A percentile compares a stretch with the other conserved stretches of the same genome.
These are phyloP conservation scores for Thecocarcelia acutangulata DNA, from an alignment of 2,888 invertebrate genomes.

Conservation along the genomic window DNA sequence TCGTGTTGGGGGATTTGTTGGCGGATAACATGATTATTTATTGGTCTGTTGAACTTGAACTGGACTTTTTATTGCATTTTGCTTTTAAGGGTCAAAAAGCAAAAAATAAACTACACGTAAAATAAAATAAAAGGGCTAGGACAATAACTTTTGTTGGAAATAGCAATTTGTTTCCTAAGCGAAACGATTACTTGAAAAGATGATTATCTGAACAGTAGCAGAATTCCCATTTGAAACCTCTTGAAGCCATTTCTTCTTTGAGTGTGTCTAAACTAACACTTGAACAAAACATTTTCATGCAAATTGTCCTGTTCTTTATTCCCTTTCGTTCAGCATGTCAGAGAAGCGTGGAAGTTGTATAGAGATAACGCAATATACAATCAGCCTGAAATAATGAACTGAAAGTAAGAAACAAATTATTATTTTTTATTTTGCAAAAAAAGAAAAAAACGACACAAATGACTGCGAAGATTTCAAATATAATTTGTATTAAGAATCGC, in stretches of 20 bases:
- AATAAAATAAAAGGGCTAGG: no score
- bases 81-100: no score
- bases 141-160: no score
- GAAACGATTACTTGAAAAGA: not conserved
- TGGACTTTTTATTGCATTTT: no score
- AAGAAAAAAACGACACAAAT: not conserved
- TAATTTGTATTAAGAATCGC: not conserved
- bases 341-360: not conserved
- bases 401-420: conserved; percentile 5
- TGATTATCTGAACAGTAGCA: not conserved
- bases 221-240: no score
- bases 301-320: conserved; percentile 18
- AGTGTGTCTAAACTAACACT: conserved; percentile 8
- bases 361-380: conserved; percentile 24
- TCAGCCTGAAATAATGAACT: conserved; percentile 39
- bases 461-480: not conserved
- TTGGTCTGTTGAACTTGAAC: no score
- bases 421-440: not conserved
- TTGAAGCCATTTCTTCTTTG: no score
- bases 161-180: no score
- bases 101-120: no score
- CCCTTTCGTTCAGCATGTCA: not conserved
- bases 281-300: not conserved
- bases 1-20: no score
- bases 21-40: no score